Conservation (phyloP, 2,113 vertebrate species). For the Elgaria multicarinata region DNA sequence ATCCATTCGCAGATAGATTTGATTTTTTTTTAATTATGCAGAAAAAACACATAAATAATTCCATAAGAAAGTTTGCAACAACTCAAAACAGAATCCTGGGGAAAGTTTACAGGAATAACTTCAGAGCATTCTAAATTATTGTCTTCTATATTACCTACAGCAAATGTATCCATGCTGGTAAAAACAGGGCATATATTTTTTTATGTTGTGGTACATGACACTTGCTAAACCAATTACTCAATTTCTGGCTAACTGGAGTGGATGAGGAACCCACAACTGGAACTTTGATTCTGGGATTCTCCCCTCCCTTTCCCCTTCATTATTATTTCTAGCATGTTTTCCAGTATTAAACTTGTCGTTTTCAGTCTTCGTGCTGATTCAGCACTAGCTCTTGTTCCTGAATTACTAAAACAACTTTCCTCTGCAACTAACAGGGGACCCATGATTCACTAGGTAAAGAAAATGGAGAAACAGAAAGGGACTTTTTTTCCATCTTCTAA, state of each 20-base stretch:
- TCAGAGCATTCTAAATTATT: constrained; percentile 22
- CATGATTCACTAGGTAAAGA: constrained; percentile 65
- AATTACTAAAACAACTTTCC: constrained; percentile 78
- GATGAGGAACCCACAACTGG: constrained; percentile 43
- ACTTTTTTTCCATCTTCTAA: constrained; percentile 64
- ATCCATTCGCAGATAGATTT: no score
- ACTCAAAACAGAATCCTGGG: not conserved
- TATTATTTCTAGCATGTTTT: constrained; percentile 64
- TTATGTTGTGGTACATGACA: constrained; percentile 21
- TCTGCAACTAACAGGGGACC: constrained; percentile 63
- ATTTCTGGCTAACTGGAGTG: not conserved
- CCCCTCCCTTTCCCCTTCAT: not conserved
- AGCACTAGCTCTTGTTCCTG: constrained; percentile 74
- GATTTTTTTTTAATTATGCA: no score
- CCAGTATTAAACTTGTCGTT: constrained; percentile 63
- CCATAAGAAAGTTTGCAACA: no score
- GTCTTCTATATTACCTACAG: constrained; percentile 18
- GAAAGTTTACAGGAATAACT: constrained; percentile 29
- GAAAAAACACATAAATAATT: no score
- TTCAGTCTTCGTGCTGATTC: constrained; percentile 69
- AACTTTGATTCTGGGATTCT: constrained; percentile 43
- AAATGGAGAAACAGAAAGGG: constrained; percentile 60
- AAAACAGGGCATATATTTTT: constrained; percentile 16
- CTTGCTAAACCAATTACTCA: constrained; percentile 55
- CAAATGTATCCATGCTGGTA: constrained; percentile 33